A percentile compares a stretch with the other conserved stretches of the same genome.
Conservation (phyloP, 2,888 invertebrate species). For the Ophonus ardosiacus region DNA sequence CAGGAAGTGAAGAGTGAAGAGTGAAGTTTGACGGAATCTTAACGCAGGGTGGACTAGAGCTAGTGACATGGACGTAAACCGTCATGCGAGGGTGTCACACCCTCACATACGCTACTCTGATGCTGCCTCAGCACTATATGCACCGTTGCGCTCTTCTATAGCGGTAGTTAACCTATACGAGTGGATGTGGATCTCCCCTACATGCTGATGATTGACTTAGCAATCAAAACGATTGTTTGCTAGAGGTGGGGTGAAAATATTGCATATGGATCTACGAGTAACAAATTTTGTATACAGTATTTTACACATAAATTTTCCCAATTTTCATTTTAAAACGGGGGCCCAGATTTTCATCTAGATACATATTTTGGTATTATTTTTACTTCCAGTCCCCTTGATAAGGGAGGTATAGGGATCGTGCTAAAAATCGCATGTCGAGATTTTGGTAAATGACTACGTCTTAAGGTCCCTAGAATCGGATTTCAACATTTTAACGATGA, state of each 20-base stretch:
- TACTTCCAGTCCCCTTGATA: no score
- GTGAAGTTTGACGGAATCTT: slow-evolving; percentile 41
- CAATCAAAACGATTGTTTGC: slow-evolving; percentile 10
- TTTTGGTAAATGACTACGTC: no score
- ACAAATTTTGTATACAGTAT: no score
- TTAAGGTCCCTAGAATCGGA: no score
- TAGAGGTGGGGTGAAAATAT: neutral
- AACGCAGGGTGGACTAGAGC: neutral
- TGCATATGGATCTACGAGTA: neutral
- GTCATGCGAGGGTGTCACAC: neutral
- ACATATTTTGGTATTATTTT: no score
- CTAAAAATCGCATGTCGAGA: no score
- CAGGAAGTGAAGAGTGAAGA: neutral
- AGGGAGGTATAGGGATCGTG: no score
- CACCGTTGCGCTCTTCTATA: slow-evolving; percentile 37
- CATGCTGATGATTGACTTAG: slow-evolving; percentile 14
- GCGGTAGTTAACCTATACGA: slow-evolving; percentile 15
- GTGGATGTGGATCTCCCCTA: neutral
- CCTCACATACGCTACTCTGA: neutral
- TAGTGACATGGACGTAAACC: slow-evolving; percentile 8
- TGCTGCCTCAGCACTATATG: slow-evolving; percentile 22
- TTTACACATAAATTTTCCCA: no score
- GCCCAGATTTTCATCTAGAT: no score
- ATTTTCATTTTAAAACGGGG: no score
- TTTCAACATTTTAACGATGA: no score